Percentiles rank a stretch among this genome's conserved stretches.
Evolutionary conservation across 2,888 invertebrate species (phyloP).

Genomic region (Mesodorylaimus sp.): DNA sequence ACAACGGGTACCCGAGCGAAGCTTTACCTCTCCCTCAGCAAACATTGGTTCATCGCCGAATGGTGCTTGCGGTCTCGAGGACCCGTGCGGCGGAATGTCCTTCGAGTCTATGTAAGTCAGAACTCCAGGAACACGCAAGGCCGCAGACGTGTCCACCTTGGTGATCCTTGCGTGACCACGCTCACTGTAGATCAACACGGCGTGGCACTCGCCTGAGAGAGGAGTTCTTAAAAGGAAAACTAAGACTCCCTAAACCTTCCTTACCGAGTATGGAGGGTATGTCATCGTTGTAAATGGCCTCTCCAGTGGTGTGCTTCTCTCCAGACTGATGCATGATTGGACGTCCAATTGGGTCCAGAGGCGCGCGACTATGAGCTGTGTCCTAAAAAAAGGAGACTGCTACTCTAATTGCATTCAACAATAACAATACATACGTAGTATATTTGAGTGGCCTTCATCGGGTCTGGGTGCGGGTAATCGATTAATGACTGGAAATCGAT

Average conservation of each 20-base stretch:
- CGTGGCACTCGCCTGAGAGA: slow-evolving; percentile 26
- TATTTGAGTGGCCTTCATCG: no score
- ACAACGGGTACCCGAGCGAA: neutral
- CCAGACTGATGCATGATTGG: slow-evolving; percentile 63
- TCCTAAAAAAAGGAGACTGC: no score
- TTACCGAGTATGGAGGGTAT: slow-evolving; percentile 32
- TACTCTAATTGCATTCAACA: no score
- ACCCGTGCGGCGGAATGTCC: slow-evolving; percentile 49
- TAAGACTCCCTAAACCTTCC: neutral
- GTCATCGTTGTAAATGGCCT: slow-evolving; percentile 78
- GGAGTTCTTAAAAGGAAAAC: neutral
- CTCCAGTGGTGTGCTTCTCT: slow-evolving; percentile 67
- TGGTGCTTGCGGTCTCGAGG: neutral
- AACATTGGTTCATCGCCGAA: slow-evolving; percentile 61
- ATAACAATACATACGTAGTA: no score
- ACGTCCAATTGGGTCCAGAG: slow-evolving; percentile 54
- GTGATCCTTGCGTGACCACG: slow-evolving; percentile 61
- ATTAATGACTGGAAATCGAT: no score
- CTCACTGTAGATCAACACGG: slow-evolving; percentile 58
- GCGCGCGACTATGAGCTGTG: slow-evolving; percentile 15
- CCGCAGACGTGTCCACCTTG: slow-evolving; percentile 52
- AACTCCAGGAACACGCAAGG: slow-evolving; percentile 56
- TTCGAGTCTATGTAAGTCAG: slow-evolving; percentile 57
- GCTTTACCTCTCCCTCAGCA: slow-evolving; percentile 47
- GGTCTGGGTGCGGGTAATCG: no score